Evolutionary conservation across 2,888 invertebrate species (phyloP).

Genomic region (Glyphotaelius pellucidus): DNA sequence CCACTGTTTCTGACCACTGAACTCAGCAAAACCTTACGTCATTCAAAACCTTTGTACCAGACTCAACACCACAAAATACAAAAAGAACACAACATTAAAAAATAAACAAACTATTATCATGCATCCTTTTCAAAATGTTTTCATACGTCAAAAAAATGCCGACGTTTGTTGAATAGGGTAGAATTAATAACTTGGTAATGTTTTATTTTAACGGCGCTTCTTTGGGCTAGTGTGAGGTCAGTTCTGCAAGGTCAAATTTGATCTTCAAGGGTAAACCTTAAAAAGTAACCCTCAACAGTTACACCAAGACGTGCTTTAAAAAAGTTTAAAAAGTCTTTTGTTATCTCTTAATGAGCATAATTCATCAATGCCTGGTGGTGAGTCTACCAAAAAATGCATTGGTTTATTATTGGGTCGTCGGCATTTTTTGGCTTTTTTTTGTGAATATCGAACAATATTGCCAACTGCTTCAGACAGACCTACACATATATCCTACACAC

Average conservation of each 20-base stretch:
- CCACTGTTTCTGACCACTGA: not conserved
- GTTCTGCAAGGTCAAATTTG: not conserved
- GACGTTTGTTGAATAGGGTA: not conserved
- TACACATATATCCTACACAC: not conserved
- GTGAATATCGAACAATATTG: too few relatives aligned
- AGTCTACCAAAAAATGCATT: too few relatives aligned
- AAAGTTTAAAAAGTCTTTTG: not conserved
- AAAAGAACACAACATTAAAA: not conserved
- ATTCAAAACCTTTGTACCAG: not conserved
- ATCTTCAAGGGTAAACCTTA: not conserved
- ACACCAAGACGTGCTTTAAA: not conserved
- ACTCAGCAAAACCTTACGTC: not conserved
- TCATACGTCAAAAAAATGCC: not conserved
- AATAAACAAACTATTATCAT: not conserved
- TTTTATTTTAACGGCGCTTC: not conserved
- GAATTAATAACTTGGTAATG: not conserved
- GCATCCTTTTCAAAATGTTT: not conserved
- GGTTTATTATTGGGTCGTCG: too few relatives aligned
- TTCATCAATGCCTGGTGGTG: too few relatives aligned
- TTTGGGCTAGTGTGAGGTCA: not conserved
- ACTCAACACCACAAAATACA: not conserved
- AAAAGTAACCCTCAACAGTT: not conserved
- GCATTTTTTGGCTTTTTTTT: too few relatives aligned
- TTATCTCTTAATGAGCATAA: not conserved
- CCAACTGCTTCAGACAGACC: not conserved